These are phyloP conservation scores for Cydia pomonella DNA, from an alignment of 1,140 invertebrate genomes.

Conservation along the genomic window DNA sequence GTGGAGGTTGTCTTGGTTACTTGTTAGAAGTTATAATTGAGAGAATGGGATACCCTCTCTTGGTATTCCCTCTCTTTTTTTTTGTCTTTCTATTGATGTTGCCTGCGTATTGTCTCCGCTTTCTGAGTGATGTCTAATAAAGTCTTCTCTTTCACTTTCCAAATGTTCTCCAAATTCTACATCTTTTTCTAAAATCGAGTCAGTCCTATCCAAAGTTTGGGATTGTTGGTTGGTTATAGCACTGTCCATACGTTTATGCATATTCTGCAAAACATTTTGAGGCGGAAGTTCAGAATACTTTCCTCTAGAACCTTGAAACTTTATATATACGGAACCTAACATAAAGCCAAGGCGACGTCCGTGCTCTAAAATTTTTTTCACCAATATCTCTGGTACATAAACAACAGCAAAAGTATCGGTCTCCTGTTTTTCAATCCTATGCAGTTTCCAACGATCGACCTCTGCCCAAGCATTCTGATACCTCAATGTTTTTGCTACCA, in stretches of 20 bases:
- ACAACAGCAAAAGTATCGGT: background rate
- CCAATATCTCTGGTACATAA: background rate
- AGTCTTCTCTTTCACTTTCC: background rate
- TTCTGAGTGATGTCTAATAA: background rate
- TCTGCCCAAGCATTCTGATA: slow-evolving; percentile 2
- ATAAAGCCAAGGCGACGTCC: background rate
- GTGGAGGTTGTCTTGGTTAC: background rate
- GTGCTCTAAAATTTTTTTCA: background rate
- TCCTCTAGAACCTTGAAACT: background rate
- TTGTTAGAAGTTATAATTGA: background rate
- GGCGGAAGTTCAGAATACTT: background rate
- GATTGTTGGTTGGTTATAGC: no score
- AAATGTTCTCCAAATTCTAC: background rate
- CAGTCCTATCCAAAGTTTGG: no score
- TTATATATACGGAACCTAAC: background rate
- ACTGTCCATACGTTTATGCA: background rate
- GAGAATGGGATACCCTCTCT: background rate
- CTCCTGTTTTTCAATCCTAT: background rate
- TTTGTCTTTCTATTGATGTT: no score
- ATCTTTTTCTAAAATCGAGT: no score
- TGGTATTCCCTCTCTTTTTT: background rate
- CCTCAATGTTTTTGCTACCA: background rate
- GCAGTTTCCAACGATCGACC: background rate
- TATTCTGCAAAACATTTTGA: background rate
- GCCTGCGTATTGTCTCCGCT: background rate